These are phyloP conservation scores for Sternarchorhynchus goeldii DNA, from an alignment of 2,797 vertebrate genomes.

Conservation along the genomic window DNA sequence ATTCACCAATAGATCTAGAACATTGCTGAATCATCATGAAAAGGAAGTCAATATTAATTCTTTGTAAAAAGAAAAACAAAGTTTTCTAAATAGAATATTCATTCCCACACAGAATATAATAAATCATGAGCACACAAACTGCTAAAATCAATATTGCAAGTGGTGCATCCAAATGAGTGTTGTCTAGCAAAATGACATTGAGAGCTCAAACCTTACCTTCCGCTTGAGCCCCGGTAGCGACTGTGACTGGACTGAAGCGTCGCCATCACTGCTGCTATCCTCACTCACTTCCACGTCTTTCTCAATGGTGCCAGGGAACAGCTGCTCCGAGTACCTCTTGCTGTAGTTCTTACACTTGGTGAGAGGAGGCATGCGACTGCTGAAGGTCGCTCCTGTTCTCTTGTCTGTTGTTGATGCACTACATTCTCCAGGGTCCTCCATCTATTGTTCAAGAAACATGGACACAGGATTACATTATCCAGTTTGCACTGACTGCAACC, in stretches of 20 bases:
- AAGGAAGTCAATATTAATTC: background rate
- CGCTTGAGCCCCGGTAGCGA: conserved; percentile 44
- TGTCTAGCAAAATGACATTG: background rate
- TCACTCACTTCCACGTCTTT: conserved; percentile 49
- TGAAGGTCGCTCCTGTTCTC: conserved; percentile 25
- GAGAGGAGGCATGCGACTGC: conserved; percentile 43
- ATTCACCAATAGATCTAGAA: background rate
- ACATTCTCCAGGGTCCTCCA: conserved; percentile 10
- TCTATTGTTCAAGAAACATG: conserved; percentile 40
- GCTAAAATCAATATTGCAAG: background rate
- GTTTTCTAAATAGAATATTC: background rate
- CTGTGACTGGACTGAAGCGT: conserved; percentile 47
- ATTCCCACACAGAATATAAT: background rate
- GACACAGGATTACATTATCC: conserved; percentile 2
- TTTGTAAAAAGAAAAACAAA: conserved; percentile 1
- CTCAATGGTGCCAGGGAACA: conserved; percentile 36
- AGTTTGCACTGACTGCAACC: background rate
- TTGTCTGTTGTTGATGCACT: conserved; percentile 24
- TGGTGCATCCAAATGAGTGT: background rate
- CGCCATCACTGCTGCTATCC: conserved; percentile 52
- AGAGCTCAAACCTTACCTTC: conserved; percentile 48
- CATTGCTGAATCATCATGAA: conserved; percentile 1
- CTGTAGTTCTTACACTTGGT: conserved; percentile 54
- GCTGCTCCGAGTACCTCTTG: conserved; percentile 40
- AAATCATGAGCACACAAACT: background rate